These are phyloP conservation scores for Cynodonichthys magdalenae DNA, from an alignment of 2,797 vertebrate species.

Conservation along the genomic window DNA sequence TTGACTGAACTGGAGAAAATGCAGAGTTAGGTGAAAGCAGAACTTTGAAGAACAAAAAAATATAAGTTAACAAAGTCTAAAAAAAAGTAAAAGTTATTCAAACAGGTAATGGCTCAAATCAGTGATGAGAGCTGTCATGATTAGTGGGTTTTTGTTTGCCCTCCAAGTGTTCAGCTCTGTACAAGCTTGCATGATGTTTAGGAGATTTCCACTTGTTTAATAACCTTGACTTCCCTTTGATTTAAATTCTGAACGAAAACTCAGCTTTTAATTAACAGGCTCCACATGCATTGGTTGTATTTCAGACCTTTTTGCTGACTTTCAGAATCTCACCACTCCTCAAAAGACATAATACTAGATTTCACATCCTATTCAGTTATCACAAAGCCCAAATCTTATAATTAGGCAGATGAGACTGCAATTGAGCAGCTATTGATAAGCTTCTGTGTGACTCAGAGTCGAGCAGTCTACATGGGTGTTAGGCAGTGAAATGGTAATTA, in stretches of 20 bases:
- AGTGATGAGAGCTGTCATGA: constrained; percentile 16
- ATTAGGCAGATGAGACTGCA: constrained; percentile 75
- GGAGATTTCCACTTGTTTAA: constrained; percentile 50
- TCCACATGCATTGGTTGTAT: constrained; percentile 61
- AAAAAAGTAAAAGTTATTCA: constrained; percentile 4
- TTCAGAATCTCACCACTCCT: constrained; percentile 43
- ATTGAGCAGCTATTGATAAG: constrained; percentile 79
- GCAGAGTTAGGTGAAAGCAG: neutral
- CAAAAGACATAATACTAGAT: constrained; percentile 60
- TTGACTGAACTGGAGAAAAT: constrained; percentile 8
- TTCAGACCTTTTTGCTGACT: constrained; percentile 61
- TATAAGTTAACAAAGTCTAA: neutral
- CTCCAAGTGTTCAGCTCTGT: constrained; percentile 5
- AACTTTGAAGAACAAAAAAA: constrained; percentile 1
- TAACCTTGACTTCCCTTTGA: constrained; percentile 58
- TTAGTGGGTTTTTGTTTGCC: constrained; percentile 20
- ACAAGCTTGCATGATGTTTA: constrained; percentile 38
- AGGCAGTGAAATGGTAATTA: constrained; percentile 79
- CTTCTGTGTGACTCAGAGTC: constrained; percentile 67
- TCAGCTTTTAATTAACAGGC: constrained; percentile 76
- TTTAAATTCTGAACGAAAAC: constrained; percentile 66
- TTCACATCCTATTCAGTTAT: constrained; percentile 74
- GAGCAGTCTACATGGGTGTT: constrained; percentile 64
- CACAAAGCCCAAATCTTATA: constrained; percentile 77
- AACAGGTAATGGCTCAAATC: constrained; percentile 19